phyloP scores from a whole-genome alignment of 2,113 vertebrate genomes.

The Brevimyrus niger region DNA sequence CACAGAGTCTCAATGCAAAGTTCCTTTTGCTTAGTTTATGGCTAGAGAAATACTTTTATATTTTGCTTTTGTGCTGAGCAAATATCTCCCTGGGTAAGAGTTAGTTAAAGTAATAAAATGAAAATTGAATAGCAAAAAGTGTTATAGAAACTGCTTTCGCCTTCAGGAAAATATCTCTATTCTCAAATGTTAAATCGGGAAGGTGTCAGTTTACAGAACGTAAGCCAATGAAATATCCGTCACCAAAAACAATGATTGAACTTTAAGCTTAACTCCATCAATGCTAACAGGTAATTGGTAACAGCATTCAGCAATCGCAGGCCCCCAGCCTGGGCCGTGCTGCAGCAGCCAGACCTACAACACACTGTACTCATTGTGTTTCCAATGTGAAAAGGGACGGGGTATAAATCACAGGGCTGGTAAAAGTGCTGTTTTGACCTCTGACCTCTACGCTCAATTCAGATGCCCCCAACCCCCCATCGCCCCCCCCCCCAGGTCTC shows the following conservation, averaged over 20 bases:
- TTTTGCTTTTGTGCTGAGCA: not conserved
- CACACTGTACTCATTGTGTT: not conserved
- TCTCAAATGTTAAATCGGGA: not conserved
- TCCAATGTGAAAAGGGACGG: not conserved
- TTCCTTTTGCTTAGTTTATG: not conserved
- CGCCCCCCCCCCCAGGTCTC: not conserved
- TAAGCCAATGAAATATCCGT: not conserved
- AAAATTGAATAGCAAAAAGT: not conserved
- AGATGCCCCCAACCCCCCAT: not conserved
- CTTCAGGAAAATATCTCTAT: not conserved
- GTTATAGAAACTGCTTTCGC: not conserved
- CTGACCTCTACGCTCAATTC: not conserved
- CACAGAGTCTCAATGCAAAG: not conserved
- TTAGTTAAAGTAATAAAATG: not conserved
- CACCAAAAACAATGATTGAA: not conserved
- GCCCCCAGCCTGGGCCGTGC: not conserved
- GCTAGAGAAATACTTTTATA: not conserved
- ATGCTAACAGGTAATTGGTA: not conserved
- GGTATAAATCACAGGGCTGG: conserved; percentile 1
- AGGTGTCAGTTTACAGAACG: not conserved
- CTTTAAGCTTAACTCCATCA: not conserved
- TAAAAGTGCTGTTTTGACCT: conserved; percentile 12
- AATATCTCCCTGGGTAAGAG: not conserved
- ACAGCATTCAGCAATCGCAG: not conserved
- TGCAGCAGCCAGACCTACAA: not conserved